Evolutionary conservation across 92 coral and sea anemone species (phyloP), one percentile per base, ranked within the genome.

Genomic region (Parazoanthus atlanticus): DNA sequence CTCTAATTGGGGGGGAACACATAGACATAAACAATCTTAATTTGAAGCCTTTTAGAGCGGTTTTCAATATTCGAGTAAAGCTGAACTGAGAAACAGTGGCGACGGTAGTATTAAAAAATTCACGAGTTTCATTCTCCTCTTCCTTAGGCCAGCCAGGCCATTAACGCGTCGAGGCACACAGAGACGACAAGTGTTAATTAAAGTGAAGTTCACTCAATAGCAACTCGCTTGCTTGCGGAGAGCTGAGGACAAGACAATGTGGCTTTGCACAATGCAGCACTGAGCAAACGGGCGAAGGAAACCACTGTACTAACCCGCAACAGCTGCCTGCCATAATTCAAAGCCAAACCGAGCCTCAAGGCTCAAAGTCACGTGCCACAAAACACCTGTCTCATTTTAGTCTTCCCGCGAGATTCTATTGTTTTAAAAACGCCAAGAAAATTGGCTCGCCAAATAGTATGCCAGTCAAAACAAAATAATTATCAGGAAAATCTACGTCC

Each of bases 391-490:
- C 64, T 6, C 43, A 10, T 38, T 28, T n/a, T 36, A 32, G 34
- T 16, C 36, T 40, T 82, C 77, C 86, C 76, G 86, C 86, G 76
- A 72, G 76, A 82, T 66, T 66, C 34, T 82, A 38, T 82, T 12
- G 17, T 38, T 65, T 78, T 52, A 29, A 83, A 83, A 69, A 69
- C 76, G 40, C 38, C 64, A 2, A 11, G 36, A 38, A 41, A 36
- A 61, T 82, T 23, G 75, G 76, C 28, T 64, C 54, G 25, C 76
- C 86, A 16, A 64, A 40, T 26, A 28, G 43, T 15, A 25, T 66
- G 71, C 16, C 54, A 83, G 86, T 83, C 86, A 83, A 83, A 83
- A 83, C 86, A 83, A 83, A 83, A 67, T 40, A 21, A 83, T 66
- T 66, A 40, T 67, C 64, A 26, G 11, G 40, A 69, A 43, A 40